Evolutionary conservation across 1,140 invertebrate genomes (phyloP).

Genomic region (Pinna nobilis): DNA sequence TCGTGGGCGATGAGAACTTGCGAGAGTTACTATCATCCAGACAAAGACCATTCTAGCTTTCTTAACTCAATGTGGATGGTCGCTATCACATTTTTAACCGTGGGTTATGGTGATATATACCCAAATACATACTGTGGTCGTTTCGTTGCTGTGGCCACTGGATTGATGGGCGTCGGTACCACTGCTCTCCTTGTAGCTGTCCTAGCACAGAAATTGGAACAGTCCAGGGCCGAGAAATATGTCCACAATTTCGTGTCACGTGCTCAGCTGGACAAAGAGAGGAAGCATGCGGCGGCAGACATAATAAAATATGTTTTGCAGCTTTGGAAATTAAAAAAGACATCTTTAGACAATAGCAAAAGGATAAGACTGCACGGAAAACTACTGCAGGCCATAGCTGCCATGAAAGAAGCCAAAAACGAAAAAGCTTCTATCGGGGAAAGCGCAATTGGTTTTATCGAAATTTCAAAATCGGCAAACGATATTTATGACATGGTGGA

Average conservation of each 20-base stretch:
- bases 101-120: conserved; percentile 68
- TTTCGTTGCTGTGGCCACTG: conserved; percentile 63
- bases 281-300: conserved; percentile 60
- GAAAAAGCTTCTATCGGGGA: conserved; percentile 56
- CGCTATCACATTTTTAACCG: conserved; percentile 68
- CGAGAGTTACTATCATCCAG: conserved; percentile 64
- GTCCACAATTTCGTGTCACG: conserved; percentile 61
- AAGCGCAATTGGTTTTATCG: conserved; percentile 55
- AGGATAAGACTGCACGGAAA: conserved; percentile 55
- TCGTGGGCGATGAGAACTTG: conserved; percentile 72
- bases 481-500: conserved; percentile 53
- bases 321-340: conserved; percentile 51
- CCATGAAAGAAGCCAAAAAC: conserved; percentile 58
- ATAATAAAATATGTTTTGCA: conserved; percentile 61
- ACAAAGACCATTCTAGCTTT: conserved; percentile 47
- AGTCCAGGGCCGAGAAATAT: conserved; percentile 62
- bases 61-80: conserved; percentile 66
- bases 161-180: conserved; percentile 67
- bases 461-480: conserved; percentile 53
- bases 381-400: conserved; percentile 49
- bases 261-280: conserved; percentile 57
- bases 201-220: conserved; percentile 63
- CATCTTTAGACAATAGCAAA: conserved; percentile 19
- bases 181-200: conserved; percentile 70
- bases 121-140: conserved; percentile 67